Conservation (phyloP, 2,888 invertebrate genomes). For the Leistus spinibarbis region DNA sequence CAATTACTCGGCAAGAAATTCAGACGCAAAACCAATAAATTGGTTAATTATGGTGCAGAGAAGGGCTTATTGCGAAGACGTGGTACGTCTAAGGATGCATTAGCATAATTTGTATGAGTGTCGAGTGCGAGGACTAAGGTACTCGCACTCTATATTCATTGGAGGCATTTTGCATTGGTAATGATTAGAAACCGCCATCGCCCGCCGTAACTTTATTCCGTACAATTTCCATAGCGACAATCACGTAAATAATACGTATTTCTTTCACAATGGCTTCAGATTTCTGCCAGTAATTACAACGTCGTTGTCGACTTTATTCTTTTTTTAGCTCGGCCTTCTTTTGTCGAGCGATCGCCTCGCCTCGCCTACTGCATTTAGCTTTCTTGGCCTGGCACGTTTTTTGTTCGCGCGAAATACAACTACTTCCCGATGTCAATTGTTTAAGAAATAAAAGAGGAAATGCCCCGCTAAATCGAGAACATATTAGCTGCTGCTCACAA, state of each 20-base stretch:
- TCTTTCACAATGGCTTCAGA: neutral
- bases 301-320: too few relatives aligned
- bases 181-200: neutral
- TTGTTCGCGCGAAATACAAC: too few relatives aligned
- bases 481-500: too few relatives aligned
- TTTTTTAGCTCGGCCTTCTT: too few relatives aligned
- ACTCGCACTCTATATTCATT: neutral
- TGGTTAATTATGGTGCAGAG: neutral
- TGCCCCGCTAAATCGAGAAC: too few relatives aligned
- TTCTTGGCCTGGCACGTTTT: too few relatives aligned
- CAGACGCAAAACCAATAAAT: too few relatives aligned
- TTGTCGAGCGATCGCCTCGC: too few relatives aligned
- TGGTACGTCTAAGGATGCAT: neutral
- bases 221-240: neutral
- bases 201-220: neutral
- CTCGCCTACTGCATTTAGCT: too few relatives aligned
- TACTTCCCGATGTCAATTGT: too few relatives aligned
- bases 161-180: neutral
- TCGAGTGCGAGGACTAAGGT: neutral
- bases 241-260: neutral
- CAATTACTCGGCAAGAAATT: too few relatives aligned
- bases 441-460: too few relatives aligned
- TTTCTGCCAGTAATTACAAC: neutral
- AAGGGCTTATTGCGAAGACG: neutral
- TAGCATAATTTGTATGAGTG: neutral